Conservation (phyloP, 1,140 invertebrate species). For the Drosophila sp. region DNA sequence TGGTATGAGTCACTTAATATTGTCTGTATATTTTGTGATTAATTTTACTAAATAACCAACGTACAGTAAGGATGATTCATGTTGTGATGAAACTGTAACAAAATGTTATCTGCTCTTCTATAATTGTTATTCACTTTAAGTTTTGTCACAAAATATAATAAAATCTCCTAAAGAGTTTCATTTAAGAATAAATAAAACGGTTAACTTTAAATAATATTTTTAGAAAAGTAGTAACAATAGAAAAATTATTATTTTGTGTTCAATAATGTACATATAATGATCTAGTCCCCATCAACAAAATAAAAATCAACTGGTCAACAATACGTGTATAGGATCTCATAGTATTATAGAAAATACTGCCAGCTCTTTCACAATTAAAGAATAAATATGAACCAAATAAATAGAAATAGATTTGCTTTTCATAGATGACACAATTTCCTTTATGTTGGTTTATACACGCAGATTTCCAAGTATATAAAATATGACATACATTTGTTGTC, state of each 20-base stretch:
- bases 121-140: neutral
- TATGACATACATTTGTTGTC: too few species aligned
- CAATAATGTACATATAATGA: too few species aligned
- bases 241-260: too few species aligned
- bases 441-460: slow-evolving; percentile 6
- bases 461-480: slow-evolving; percentile 22
- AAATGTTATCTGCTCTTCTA: neutral
- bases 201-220: too few species aligned
- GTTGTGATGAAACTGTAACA: slow-evolving; percentile 5
- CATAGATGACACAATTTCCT: slow-evolving; percentile 40
- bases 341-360: too few species aligned
- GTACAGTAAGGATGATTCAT: slow-evolving; percentile 28
- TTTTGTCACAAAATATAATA: neutral
- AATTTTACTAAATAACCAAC: slow-evolving; percentile 13
- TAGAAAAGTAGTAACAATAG: too few species aligned
- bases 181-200: too few species aligned
- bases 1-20: slow-evolving; percentile 24
- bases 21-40: slow-evolving; percentile 10
- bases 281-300: too few species aligned
- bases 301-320: too few species aligned
- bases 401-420: slow-evolving; percentile 24
- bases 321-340: too few species aligned
- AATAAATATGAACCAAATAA: slow-evolving; percentile 16
- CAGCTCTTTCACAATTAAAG: slow-evolving; percentile 19
- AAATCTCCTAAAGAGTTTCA: too few species aligned